Evolutionary conservation across 2,888 invertebrate species (phyloP).

Genomic region (Synanthedon vespiformis): DNA sequence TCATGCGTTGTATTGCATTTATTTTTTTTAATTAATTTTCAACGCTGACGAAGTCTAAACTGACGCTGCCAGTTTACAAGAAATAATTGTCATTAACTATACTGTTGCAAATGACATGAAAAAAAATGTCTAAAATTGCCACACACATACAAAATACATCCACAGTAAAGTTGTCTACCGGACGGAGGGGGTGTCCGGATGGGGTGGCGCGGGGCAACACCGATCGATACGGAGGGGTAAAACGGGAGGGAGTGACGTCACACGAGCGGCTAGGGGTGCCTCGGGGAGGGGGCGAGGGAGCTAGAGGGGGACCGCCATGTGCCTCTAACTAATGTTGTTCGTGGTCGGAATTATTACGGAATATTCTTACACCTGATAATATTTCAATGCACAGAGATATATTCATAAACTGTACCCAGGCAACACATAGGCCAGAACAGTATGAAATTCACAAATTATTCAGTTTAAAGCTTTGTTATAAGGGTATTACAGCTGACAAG

Average conservation of each 20-base stretch:
- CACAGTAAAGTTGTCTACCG: slow-evolving; percentile 1
- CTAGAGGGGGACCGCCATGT: slow-evolving; percentile 5
- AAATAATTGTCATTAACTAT: slow-evolving; percentile 2
- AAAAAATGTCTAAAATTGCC: slow-evolving; percentile 33
- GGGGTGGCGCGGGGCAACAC: slow-evolving; percentile 23
- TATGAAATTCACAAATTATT: too few species aligned
- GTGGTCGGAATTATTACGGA: background rate
- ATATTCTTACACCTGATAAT: background rate
- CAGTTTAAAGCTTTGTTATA: too few species aligned
- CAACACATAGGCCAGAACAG: too few species aligned
- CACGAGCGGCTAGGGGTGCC: slow-evolving; percentile 11
- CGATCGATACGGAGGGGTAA: slow-evolving; percentile 37
- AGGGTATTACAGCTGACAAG: too few species aligned
- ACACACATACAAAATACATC: slow-evolving; percentile 16
- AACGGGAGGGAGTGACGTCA: slow-evolving; percentile 48
- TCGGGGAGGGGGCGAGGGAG: slow-evolving; percentile 48
- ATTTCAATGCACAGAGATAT: too few species aligned
- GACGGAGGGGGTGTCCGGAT: slow-evolving; percentile 13
- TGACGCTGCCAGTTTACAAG: background rate
- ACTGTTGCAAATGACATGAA: slow-evolving; percentile 20
- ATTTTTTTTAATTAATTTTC: too few species aligned
- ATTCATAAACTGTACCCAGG: too few species aligned
- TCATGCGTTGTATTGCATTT: too few species aligned
- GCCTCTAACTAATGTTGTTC: slow-evolving; percentile 1
- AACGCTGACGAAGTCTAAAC: too few species aligned